phyloP scores from a whole-genome alignment of 2,797 vertebrate genomes.

The Coendou prehensilis region DNA sequence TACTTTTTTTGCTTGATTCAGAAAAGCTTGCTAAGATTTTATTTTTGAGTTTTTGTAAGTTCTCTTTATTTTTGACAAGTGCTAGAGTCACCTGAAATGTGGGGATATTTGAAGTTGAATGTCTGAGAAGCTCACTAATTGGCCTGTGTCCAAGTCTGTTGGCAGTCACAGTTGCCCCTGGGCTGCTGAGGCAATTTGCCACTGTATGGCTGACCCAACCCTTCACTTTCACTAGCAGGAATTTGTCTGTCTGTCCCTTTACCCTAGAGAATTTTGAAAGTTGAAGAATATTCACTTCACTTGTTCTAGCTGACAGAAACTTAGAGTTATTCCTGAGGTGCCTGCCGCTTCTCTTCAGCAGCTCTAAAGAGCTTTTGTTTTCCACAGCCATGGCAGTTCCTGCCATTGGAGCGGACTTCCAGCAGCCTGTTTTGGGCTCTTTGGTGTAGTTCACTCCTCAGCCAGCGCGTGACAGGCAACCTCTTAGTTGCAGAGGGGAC shows the following conservation, averaged over 20 bases:
- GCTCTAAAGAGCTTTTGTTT: constrained; percentile 15
- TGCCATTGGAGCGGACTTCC: background rate
- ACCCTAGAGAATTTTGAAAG: constrained; percentile 34
- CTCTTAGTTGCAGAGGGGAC: background rate
- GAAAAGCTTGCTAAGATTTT: background rate
- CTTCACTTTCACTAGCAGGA: background rate
- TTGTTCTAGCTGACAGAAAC: constrained; percentile 46
- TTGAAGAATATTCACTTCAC: background rate
- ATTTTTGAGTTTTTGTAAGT: constrained; percentile 11
- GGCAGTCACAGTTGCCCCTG: background rate
- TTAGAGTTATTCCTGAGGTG: background rate
- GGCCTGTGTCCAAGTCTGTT: background rate
- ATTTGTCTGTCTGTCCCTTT: background rate
- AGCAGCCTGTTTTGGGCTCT: background rate
- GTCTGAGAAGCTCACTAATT: background rate
- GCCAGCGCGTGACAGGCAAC: background rate
- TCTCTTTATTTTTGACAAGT: constrained; percentile 53
- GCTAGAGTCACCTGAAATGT: background rate
- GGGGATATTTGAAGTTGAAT: background rate
- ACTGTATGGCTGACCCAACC: background rate
- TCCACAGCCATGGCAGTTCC: background rate
- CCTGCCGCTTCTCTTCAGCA: background rate
- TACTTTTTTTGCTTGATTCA: constrained; percentile 46
- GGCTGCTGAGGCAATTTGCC: background rate
- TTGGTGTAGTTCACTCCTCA: background rate